Evolutionary conservation across 30 jellyfish, hydroid and myxozoan species (phyloP).

Genomic region (Pelagia noctiluca): DNA sequence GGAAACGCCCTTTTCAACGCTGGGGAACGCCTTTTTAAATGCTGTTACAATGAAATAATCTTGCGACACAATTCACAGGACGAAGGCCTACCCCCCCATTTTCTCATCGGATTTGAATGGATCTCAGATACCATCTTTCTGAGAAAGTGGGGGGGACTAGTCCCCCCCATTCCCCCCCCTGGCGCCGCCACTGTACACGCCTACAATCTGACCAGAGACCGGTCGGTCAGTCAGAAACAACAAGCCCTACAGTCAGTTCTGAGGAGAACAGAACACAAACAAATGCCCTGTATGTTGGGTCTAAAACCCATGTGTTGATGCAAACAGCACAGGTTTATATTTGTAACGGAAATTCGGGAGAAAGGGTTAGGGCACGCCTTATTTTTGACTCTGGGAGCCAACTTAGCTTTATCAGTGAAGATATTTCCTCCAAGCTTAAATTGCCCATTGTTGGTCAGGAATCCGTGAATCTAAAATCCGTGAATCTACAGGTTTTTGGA

Average conservation of each 20-base stretch:
- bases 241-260: too few relatives aligned
- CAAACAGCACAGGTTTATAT: slow-evolving; percentile 32
- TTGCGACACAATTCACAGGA: too few relatives aligned
- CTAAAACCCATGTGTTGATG: slow-evolving; percentile 1
- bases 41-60: too few relatives aligned
- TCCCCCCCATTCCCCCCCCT: slow-evolving; percentile 13
- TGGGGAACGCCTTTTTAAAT: too few relatives aligned
- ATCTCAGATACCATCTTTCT: slow-evolving; percentile 1
- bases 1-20: too few relatives aligned
- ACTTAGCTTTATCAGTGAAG: background rate
- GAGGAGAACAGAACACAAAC: background rate
- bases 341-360: background rate
- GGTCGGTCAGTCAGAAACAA: too few relatives aligned
- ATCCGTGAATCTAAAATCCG: background rate
- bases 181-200: background rate
- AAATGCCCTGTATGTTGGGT: slow-evolving; percentile 2
- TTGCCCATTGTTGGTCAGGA: slow-evolving; percentile 9
- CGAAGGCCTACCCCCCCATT: slow-evolving; percentile 5
- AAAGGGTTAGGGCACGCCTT: slow-evolving; percentile 5
- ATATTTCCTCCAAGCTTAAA: background rate
- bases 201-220: too few relatives aligned
- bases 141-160: slow-evolving; percentile 7
- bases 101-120: background rate
- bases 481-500: slow-evolving; percentile 17
- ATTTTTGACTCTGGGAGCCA: slow-evolving; percentile 39